phyloP scores from a whole-genome alignment of 2,797 vertebrate species.

The Spatula clypeata region DNA sequence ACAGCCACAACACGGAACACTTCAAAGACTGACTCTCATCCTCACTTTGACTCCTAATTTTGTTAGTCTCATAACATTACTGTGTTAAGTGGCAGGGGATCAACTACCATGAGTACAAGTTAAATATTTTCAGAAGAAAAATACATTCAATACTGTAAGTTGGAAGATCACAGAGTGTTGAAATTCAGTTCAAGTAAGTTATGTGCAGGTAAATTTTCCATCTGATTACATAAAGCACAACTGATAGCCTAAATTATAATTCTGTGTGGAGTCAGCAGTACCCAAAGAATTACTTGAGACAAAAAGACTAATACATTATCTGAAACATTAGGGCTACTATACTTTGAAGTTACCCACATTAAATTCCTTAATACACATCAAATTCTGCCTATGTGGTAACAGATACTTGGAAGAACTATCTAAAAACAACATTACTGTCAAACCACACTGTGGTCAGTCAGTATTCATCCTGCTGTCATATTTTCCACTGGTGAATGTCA shows the following conservation, averaged over 20 bases:
- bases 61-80: neutral
- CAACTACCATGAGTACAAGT: neutral
- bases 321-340: neutral
- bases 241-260: neutral
- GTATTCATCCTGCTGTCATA: neutral
- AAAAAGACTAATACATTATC: neutral
- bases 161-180: neutral
- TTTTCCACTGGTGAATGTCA: neutral
- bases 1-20: slow-evolving; percentile 8
- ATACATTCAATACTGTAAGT: neutral
- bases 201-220: neutral
- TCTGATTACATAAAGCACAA: neutral
- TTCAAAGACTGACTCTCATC: slow-evolving; percentile 53
- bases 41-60: slow-evolving; percentile 14
- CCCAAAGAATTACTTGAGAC: neutral
- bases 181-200: neutral
- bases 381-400: neutral
- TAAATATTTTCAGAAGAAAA: slow-evolving; percentile 46
- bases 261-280: neutral
- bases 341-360: neutral
- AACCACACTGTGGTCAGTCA: neutral
- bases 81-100: neutral
- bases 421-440: neutral
- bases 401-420: neutral
- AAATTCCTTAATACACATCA: neutral